Base-by-base conservation (phyloP, 2,113 vertebrate species). In the Salvelinus sp. region DNA sequence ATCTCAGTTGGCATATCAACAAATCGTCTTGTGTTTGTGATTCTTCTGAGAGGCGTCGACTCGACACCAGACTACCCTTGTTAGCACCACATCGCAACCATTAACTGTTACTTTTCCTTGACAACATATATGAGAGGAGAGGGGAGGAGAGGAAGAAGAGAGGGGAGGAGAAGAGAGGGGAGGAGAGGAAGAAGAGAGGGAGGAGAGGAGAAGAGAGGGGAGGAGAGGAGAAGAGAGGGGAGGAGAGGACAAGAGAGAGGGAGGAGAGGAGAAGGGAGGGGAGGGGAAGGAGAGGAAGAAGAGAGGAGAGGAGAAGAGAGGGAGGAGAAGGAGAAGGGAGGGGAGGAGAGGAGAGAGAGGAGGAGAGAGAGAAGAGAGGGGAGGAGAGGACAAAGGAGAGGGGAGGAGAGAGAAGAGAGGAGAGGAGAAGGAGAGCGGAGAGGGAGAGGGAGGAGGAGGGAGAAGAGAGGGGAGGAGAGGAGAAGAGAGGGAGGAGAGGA, bases 141-240 rank as follows among this genome's bases (percentile, higher is more conserved):
- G 50, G 50, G 16, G 50, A 23, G 22, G 4, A 9, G 60, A 63
- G 5, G 1, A 63, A 63, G 10, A 63, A 27, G 2, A 27, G 27
- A 28, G 0, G 27, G 27, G 27, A 28, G 27, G n/a, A 3, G 28
- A 3, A 0, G 10, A n/a, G 0, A 10, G 3, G 27, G 18, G 64
- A 18, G 0, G 64, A 2, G 58, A 57, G 3, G 14, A 16, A 2
- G 3, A 28, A 3, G 0, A 0, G 3, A 13, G 14, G 16, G 13
- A 23, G 22, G 1, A 9, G 60, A 25, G 6, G 0, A 25, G 28
- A 4, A 0, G 3, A 0, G 28, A 28, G 28, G 3, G 0, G 1
- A 25, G 7, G 22, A 7, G 7, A 3, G 22, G 1, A n/a, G 0
- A n/a, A 1, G 63, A 65, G 63, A 27, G 28, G 3, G 3, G 3